Base-by-base conservation (phyloP, 1,140 invertebrate genomes). In the Lepidurus couesii region DNA sequence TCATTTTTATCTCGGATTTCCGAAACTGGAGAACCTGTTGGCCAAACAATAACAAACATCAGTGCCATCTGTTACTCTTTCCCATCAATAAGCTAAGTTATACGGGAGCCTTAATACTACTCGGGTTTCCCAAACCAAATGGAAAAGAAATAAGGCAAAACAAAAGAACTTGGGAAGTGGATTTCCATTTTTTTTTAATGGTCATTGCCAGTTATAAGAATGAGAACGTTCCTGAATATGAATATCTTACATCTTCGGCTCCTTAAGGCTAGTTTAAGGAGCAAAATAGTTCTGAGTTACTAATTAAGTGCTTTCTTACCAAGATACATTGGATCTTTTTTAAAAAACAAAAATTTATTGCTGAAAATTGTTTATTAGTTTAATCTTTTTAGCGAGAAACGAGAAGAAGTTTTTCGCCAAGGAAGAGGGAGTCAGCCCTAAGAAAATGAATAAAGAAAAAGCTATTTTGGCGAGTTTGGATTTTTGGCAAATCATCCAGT, bases 401-500 rank as follows among this genome's bases (percentile, higher is more conserved):
- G 0, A 65, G 47, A 21, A 65, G n/a, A 65, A 65, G 16, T 16
- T 4, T 13, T 65, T 65, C 8, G 13, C 13, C 6, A 11, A 13
- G 13, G n/a, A 7, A 16, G 8, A 16, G n/a, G 13, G 21, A 16
- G 5, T 16, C 2, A 16, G 7, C 5, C 21, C 21, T 65, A 65
- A n/a, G 53, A 16, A 16, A 11, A 0, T 34, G 34, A 34, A 4
- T 34, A 3, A 4, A 3, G 34, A 3, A 34, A 34, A 34, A 3
- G 34, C n/a, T 65, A 65, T 65, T 65, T 65, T 7, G 53, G 16
- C 4, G 47, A 6, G 21, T 13, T 65, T 65, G 11, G n/a, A 65
- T n/a, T 65, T 65, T 65, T 65, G 53, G 53, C 53, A 65, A 65
- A 65, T 65, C 53, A 65, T 65, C 53, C 53, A 21, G 16, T 65